Evolutionary conservation across 2,888 invertebrate species (phyloP).

Genomic region (Endotricha flammealis): DNA sequence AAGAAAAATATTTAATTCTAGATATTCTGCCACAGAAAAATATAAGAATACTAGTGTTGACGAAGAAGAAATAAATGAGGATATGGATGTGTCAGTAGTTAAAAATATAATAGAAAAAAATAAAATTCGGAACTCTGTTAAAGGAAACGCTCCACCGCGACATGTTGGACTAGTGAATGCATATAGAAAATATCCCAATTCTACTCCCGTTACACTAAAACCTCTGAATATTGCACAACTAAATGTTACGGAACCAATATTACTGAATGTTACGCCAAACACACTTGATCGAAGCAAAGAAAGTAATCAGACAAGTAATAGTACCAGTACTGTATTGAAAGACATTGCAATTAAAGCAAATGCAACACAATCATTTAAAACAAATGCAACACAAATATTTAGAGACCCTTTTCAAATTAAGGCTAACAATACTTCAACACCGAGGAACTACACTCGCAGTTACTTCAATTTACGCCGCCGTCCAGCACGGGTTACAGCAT

Average conservation of each 20-base stretch:
- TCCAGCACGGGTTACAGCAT: constrained; percentile 49
- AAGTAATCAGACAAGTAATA: constrained; percentile 29
- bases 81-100: constrained; percentile 80
- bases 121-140: constrained; percentile 70
- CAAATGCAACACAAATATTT: constrained; percentile 23
- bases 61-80: constrained; percentile 77
- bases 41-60: constrained; percentile 68
- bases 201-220: constrained; percentile 47
- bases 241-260: constrained; percentile 50
- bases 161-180: constrained; percentile 67
- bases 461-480: constrained; percentile 58
- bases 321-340: constrained; percentile 30
- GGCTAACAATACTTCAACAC: constrained; percentile 35
- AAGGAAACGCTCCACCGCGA: constrained; percentile 70
- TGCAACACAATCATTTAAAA: constrained; percentile 30
- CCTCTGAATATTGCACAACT: constrained; percentile 43
- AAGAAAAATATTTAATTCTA: constrained; percentile 57
- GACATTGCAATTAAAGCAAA: constrained; percentile 23
- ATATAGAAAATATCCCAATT: constrained; percentile 60
- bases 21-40: constrained; percentile 69
- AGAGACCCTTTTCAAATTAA: constrained; percentile 36
- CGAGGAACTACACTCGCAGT: constrained; percentile 56
- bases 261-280: constrained; percentile 39
- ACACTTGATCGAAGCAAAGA: constrained; percentile 39
- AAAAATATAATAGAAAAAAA: constrained; percentile 74